Evolutionary conservation across 37 sponge, comb jelly and placozoan genomes (phyloP), one percentile per base, ranked within the genome.

Genomic region (Bolinopsis microptera): DNA sequence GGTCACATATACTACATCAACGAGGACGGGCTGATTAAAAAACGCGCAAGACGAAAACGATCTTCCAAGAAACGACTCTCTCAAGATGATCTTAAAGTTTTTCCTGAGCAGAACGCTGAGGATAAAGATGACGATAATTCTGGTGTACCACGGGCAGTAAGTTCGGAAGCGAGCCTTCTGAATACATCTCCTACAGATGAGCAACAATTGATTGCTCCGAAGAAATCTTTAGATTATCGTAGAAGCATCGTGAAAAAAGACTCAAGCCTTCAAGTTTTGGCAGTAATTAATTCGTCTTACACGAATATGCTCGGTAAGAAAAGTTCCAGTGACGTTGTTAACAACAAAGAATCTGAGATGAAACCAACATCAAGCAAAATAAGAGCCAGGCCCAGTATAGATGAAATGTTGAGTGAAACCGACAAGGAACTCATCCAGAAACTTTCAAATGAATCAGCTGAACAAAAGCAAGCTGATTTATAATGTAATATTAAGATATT

Each of bases 1-100:
- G 90, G 36, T n/a, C 90, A 86, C 90, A 38, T 86, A 1, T 86
- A 86, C 61, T 86, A 86, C 61, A 86, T 86, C 90, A 41, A 86
- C 35, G 41, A 39, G 61, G 90, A n/a, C 0, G 90, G 90, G 0
- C 3, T 41, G 30, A 34, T 86, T 8, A 86, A 86, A 48, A 86
- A 86, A 38, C 38, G 61, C 38, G 61, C 35, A 16, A 86, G 36
- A 48, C 38, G 36, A 38, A 86, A 86, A 48, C 25, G 61, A 2
- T 86, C 90, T 41, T 38, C 61, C 41, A 86, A 38, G 27, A 86
- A 38, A 41, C 35, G 83, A 36, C 8, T 86, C n/a, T 26, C 90
- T 41, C 41, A 86, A 48, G 90, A 86, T 26, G 90, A 86, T 30
- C 61, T 86, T 3, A 86, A n/a, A 8, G 24, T 86, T 48, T 2